Base-by-base conservation (phyloP, 2,113 vertebrate genomes). In the Romanogobio albipinnatus region DNA sequence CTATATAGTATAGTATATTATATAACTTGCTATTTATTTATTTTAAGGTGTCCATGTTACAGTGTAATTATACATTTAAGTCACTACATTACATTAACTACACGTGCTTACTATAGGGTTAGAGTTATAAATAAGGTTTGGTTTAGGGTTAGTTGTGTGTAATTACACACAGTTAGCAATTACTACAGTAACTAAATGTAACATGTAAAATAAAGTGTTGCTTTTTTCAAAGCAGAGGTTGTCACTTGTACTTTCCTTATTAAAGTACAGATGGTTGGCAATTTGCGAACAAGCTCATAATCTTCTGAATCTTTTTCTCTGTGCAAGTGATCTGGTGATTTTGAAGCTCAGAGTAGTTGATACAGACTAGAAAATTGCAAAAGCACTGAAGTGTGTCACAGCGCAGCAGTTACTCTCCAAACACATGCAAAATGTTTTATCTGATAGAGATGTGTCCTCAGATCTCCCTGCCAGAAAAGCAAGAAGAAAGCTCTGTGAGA, bases 351-450 rank as follows among this genome's bases (percentile, higher is more conserved):
- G 83, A 89, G 87, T 91, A 91, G 88, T 87, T 88, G 90, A 92
- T 91, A 88, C 64, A 88, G 86, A 85, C 89, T 88, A 88, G 92
- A 90, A 92, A 90, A 85, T 22, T 62, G 81, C 70, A 84, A 76
- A 86, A 71, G 76, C 85, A 88, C 88, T 89, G 85, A 85, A 87
- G 88, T 88, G 85, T 93, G 88, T 81, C 77, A 90, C 86, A 92
- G 89, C 90, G 75, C 87, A 49, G 56, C 66, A 84, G 88, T 76
- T 71, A 83, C 80, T 92, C 85, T 90, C 84, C 87, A 88, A 29
- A 87, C 85, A 82, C 61, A 81, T 81, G 88, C 76, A 81, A 76
- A 86, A 84, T 85, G 82, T 62, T 88, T 86, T 77, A 77, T 89
- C 82, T 47, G 88, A 85, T 80, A 89, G 87, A 90, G 84, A 86